Evolutionary conservation across 2,888 invertebrate species (phyloP).

Genomic region (Luperina nickerlii): DNA sequence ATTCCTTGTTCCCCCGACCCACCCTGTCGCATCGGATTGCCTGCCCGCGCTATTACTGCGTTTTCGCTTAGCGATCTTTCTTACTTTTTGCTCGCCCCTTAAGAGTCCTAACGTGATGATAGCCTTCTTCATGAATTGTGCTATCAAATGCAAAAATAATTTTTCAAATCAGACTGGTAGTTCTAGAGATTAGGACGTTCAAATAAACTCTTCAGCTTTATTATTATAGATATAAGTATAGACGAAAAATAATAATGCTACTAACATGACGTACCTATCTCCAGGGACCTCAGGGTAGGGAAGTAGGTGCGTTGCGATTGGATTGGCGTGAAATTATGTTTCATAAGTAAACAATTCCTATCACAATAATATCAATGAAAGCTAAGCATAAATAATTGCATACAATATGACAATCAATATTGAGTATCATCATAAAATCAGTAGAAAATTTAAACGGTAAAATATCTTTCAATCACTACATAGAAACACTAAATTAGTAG

Average conservation of each 20-base stretch:
- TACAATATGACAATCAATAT: neutral
- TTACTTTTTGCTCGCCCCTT: neutral
- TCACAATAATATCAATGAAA: constrained; percentile 2
- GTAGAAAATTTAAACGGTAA: constrained; percentile 1
- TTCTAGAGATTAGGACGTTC: too few relatives aligned
- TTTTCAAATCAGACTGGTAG: too few relatives aligned
- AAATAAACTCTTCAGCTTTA: neutral
- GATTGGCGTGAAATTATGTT: neutral
- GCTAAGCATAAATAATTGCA: constrained; percentile 5
- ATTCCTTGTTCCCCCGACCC: neutral
- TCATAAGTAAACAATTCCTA: constrained; percentile 14
- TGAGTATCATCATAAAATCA: neutral
- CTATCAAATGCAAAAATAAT: neutral
- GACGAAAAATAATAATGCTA: too few relatives aligned
- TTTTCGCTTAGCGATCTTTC: neutral
- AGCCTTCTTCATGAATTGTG: neutral
- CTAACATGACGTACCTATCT: too few relatives aligned
- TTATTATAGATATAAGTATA: neutral
- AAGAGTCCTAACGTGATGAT: neutral
- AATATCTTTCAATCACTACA: constrained; percentile 19
- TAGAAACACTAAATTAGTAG: neutral
- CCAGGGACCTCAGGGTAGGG: neutral
- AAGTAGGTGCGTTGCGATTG: too few relatives aligned
- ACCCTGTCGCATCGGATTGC: too few relatives aligned
- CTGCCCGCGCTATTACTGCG: too few relatives aligned